phyloP scores from a whole-genome alignment of 2,113 vertebrate species.

The Sialia sialis region DNA sequence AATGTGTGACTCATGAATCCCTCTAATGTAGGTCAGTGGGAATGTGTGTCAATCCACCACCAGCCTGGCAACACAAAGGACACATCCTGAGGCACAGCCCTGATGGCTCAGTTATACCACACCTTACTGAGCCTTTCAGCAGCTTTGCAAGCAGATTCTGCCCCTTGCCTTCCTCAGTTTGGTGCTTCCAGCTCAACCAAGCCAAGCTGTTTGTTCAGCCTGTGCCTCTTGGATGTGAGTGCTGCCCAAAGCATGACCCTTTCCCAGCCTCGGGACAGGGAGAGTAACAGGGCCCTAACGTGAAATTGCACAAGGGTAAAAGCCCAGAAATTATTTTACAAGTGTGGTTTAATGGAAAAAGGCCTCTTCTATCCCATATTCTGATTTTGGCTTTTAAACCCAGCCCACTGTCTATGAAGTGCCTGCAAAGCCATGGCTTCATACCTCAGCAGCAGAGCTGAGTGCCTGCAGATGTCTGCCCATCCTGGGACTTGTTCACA shows the following conservation, averaged over 20 bases:
- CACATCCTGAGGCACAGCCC: neutral
- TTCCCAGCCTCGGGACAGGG: neutral
- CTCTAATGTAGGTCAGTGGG: neutral
- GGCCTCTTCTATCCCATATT: neutral
- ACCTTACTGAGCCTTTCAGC: neutral
- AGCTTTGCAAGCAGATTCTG: neutral
- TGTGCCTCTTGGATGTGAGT: neutral
- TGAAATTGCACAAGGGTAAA: neutral
- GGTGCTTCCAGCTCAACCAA: rapidly evolving
- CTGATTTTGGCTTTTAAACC: neutral
- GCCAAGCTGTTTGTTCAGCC: neutral
- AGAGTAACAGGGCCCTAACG: neutral
- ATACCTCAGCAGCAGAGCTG: neutral
- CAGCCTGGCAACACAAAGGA: neutral
- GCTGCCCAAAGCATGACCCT: neutral
- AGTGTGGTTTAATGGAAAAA: neutral
- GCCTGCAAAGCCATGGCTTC: neutral
- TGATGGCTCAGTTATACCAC: neutral
- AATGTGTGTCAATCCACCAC: neutral
- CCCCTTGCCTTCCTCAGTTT: neutral
- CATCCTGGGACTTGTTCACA: neutral
- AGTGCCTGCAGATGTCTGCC: neutral
- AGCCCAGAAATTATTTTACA: neutral
- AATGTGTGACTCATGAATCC: neutral
- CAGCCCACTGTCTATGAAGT: rapidly evolving